Evolutionary conservation across 1,140 invertebrate genomes (phyloP).

Genomic region (Lepidotrigona ventralis): DNA sequence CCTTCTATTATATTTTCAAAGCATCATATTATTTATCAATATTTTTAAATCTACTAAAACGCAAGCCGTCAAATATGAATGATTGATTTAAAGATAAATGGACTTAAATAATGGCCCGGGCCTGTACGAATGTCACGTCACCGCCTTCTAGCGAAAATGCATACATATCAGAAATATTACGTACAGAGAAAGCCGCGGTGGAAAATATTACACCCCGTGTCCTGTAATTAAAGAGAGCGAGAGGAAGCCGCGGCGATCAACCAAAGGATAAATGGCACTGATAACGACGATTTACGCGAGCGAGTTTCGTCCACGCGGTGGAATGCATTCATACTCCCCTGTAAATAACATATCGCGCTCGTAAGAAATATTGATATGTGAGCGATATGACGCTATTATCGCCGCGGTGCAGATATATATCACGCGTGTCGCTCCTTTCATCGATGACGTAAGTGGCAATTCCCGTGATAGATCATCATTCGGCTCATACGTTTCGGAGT

Average conservation of each 20-base stretch:
- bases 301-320: not conserved
- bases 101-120: too few relatives aligned
- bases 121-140: not conserved
- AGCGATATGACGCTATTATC: slow-evolving; percentile 57
- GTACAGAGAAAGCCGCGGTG: not conserved
- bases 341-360: slow-evolving; percentile 48
- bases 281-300: slow-evolving; percentile 51
- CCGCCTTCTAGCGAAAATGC: not conserved
- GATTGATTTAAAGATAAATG: too few relatives aligned
- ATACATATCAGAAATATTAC: slow-evolving; percentile 7
- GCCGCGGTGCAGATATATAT: slow-evolving; percentile 40
- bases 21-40: too few relatives aligned
- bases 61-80: too few relatives aligned
- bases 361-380: slow-evolving; percentile 55
- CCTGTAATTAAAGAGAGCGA: slow-evolving; percentile 35
- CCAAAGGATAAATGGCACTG: slow-evolving; percentile 34
- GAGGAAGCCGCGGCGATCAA: not conserved
- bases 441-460: slow-evolving; percentile 65
- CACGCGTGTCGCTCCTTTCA: slow-evolving; percentile 32
- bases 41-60: too few relatives aligned
- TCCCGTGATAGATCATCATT: slow-evolving; percentile 63
- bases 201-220: not conserved
- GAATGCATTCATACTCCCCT: slow-evolving; percentile 13
- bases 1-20: too few relatives aligned
- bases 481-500: slow-evolving; percentile 36